phyloP scores from a whole-genome alignment of 2,888 invertebrate genomes.

The Mystacides longicornis region DNA sequence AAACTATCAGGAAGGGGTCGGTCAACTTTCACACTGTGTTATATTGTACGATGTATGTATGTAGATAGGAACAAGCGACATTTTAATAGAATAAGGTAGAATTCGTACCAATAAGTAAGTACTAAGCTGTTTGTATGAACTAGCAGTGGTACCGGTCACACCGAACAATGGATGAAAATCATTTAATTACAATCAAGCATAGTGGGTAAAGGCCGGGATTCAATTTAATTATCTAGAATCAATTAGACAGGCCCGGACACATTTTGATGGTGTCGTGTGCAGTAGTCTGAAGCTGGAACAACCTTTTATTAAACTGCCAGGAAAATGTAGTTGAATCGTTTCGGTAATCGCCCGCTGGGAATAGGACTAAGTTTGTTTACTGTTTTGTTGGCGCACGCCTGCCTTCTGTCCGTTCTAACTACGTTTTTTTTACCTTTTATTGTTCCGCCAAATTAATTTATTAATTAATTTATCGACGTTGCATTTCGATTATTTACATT shows the following conservation, averaged over 20 bases:
- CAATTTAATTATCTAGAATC: slow-evolving; percentile 26
- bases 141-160: slow-evolving; percentile 1
- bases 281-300: background rate
- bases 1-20: slow-evolving; percentile 1
- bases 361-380: background rate
- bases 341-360: slow-evolving; percentile 3
- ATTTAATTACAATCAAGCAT: slow-evolving; percentile 26
- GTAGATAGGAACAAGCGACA: no score
- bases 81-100: no score
- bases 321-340: slow-evolving; percentile 4
- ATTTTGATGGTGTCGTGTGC: slow-evolving; percentile 19
- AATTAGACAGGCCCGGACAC: slow-evolving; percentile 22
- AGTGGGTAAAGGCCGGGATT: slow-evolving; percentile 25
- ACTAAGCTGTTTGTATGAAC: no score
- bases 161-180: slow-evolving; percentile 25
- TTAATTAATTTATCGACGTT: background rate
- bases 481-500: no score
- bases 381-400: background rate
- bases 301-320: slow-evolving; percentile 6
- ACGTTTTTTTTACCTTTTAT: background rate
- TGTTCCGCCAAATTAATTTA: background rate
- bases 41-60: no score
- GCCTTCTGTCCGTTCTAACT: background rate
- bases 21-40: background rate
- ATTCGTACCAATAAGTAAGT: no score